These are phyloP conservation scores for Artibeus jamaicensis DNA, from an alignment of 2,797 vertebrate species.

Conservation along the genomic window DNA sequence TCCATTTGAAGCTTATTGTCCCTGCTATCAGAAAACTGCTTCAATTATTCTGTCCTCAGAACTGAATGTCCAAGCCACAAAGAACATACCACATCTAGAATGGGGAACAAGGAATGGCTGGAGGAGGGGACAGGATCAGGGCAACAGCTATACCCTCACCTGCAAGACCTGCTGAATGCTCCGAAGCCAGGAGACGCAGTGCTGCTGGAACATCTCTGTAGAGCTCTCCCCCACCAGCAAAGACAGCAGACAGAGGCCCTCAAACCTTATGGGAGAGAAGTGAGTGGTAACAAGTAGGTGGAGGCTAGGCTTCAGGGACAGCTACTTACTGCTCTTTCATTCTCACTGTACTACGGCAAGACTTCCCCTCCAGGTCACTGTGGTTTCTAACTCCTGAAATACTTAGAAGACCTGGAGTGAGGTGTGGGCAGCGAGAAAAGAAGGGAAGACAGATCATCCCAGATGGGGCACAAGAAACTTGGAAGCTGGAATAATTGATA, in stretches of 20 bases:
- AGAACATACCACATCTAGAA: not conserved
- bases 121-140: fast-evolving
- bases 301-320: not conserved
- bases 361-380: not conserved
- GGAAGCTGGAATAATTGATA: not conserved
- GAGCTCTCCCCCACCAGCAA: constrained; percentile 92
- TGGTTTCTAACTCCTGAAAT: not conserved
- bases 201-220: constrained; percentile 90
- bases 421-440: not conserved
- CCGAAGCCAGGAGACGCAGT: constrained; percentile 92
- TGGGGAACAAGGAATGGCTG: not conserved
- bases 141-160: constrained; percentile 77
- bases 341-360: not conserved
- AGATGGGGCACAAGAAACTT: not conserved
- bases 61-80: not conserved
- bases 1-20: not conserved
- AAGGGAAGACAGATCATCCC: not conserved
- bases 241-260: constrained; percentile 91
- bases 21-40: not conserved
- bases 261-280: constrained; percentile 82
- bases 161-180: constrained; percentile 92
- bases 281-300: not conserved
- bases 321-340: not conserved
- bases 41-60: not conserved
- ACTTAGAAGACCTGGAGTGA: not conserved